Evolutionary conservation across 2,888 invertebrate genomes (phyloP).

Genomic region (Eurois occulta): DNA sequence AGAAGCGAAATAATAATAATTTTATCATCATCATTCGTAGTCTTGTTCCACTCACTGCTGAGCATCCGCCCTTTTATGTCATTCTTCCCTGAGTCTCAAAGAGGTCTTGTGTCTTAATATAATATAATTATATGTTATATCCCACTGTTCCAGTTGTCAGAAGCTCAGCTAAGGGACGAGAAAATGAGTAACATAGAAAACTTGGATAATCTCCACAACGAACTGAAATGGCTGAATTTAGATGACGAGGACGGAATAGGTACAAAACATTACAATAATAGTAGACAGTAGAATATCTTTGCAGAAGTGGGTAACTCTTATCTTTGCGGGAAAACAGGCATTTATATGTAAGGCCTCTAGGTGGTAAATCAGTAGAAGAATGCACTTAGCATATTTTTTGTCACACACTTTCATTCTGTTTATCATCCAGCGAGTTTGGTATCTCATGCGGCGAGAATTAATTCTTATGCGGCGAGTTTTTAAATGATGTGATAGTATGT

Average conservation of each 20-base stretch:
- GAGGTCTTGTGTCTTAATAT: neutral
- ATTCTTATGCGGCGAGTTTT: neutral
- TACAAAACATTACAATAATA: conserved; percentile 29
- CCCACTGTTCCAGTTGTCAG: conserved; percentile 54
- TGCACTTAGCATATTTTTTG: neutral
- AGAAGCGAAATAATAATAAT: neutral
- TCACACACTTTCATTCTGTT: neutral
- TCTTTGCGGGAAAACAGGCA: too few relatives aligned
- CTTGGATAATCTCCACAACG: conserved; percentile 62
- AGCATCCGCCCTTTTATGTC: too few relatives aligned
- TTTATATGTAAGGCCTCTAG: neutral
- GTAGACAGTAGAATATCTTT: neutral
- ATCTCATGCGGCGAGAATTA: neutral
- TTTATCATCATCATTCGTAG: neutral
- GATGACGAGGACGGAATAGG: conserved; percentile 63
- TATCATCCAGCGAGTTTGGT: neutral
- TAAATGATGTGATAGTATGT: neutral
- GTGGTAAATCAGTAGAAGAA: neutral
- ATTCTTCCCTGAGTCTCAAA: too few relatives aligned
- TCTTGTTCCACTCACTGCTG: neutral
- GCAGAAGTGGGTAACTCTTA: neutral
- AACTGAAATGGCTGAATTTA: conserved; percentile 63
- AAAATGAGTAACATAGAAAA: conserved; percentile 55
- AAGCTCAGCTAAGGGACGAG: conserved; percentile 60
- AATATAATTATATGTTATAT: neutral